These are phyloP conservation scores for Arctocebus calabarensis DNA, from an alignment of 2,797 vertebrate species.

Conservation along the genomic window DNA sequence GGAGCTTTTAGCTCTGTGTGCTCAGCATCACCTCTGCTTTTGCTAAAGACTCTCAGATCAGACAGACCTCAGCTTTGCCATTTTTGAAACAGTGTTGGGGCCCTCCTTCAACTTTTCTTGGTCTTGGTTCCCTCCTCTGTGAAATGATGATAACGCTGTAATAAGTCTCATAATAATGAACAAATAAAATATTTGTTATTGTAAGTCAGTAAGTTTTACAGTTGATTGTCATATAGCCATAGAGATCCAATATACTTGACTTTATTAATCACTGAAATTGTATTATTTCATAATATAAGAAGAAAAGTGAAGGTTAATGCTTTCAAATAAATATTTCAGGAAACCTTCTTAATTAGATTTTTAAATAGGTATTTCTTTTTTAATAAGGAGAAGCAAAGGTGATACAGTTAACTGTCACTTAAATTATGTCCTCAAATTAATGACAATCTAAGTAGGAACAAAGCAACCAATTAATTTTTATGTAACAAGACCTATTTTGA, in stretches of 20 bases:
- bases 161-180: neutral
- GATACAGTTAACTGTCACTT: conserved; percentile 72
- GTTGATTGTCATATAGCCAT: neutral
- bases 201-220: neutral
- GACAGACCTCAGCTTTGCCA: neutral
- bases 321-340: conserved; percentile 76
- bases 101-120: neutral
- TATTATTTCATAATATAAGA: conserved; percentile 51
- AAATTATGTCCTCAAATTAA: conserved; percentile 76
- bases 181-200: neutral
- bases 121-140: neutral
- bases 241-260: neutral
- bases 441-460: conserved; percentile 76
- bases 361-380: conserved; percentile 74
- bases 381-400: conserved; percentile 76
- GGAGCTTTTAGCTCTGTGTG: neutral
- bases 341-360: conserved; percentile 80
- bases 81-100: neutral
- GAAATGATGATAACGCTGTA: neutral
- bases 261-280: neutral
- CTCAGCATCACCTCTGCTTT: neutral
- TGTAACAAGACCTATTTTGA: conserved; percentile 61
- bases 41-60: neutral
- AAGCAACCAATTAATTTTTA: conserved; percentile 75
- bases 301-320: conserved; percentile 78